Evolutionary conservation across 1,140 invertebrate genomes (phyloP).

Genomic region (Drosophila neocordata): DNA sequence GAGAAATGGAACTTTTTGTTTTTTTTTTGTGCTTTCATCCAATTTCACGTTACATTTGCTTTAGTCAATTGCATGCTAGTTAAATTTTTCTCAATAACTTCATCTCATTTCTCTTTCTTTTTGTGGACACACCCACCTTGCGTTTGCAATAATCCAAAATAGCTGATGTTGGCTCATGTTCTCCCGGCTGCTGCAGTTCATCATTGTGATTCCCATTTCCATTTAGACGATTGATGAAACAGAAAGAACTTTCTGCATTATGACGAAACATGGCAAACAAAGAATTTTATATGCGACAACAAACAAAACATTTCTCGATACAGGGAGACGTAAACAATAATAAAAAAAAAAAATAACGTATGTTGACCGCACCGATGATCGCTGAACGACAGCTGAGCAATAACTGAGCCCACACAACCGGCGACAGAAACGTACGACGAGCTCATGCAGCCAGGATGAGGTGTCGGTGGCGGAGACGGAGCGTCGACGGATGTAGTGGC

Average conservation of each 20-base stretch:
- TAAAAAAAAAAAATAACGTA: too few relatives aligned
- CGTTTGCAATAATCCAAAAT: constrained; percentile 90
- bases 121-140: constrained; percentile 83
- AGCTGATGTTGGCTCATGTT: constrained; percentile 88
- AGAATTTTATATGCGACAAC: constrained; percentile 39
- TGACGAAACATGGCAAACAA: constrained; percentile 69
- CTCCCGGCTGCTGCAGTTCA: constrained; percentile 85
- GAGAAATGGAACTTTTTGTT: background rate
- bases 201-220: constrained; percentile 84
- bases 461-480: constrained; percentile 45
- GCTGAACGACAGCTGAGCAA: constrained; percentile 42
- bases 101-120: background rate
- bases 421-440: constrained; percentile 52
- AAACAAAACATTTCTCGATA: constrained; percentile 40
- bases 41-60: background rate
- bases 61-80: background rate
- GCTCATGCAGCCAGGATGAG: constrained; percentile 69
- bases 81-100: background rate
- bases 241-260: constrained; percentile 76
- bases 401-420: constrained; percentile 23
- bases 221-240: constrained; percentile 76
- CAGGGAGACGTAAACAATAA: background rate
- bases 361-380: constrained; percentile 27
- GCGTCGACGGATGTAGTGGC: constrained; percentile 45
- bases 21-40: background rate